Percentiles rank a stretch among this genome's conserved stretches.
Conservation (phyloP, 1,140 invertebrate species). For the Drosophila serrata region DNA sequence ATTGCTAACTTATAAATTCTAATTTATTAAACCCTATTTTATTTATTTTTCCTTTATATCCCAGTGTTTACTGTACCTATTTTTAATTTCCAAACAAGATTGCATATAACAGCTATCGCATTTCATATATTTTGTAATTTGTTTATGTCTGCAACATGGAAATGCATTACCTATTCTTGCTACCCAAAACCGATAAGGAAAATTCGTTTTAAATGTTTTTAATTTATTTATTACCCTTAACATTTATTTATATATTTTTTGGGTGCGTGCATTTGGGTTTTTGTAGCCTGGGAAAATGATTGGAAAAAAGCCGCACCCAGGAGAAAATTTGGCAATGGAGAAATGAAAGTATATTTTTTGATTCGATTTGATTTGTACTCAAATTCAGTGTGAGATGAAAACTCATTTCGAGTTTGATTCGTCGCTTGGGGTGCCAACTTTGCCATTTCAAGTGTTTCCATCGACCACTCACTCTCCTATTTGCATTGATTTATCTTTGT, state of each 20-base stretch:
- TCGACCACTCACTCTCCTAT: constrained; percentile 31
- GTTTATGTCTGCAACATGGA: constrained; percentile 25
- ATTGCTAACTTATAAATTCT: no score
- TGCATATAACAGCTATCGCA: constrained; percentile 26
- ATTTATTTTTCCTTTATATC: not conserved
- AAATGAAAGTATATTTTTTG: constrained; percentile 59
- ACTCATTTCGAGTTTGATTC: constrained; percentile 38
- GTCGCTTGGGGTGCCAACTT: constrained; percentile 54
- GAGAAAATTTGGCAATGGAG: constrained; percentile 19
- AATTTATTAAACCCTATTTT: not conserved
- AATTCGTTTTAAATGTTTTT: constrained; percentile 57
- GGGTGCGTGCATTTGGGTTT: not conserved
- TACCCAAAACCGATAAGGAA: constrained; percentile 41
- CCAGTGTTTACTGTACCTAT: constrained; percentile 1
- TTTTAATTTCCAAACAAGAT: constrained; percentile 33
- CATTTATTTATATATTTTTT: not conserved
- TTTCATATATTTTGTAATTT: constrained; percentile 43
- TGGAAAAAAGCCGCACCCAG: constrained; percentile 32
- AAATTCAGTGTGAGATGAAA: constrained; percentile 26
- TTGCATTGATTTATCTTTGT: constrained; percentile 72
- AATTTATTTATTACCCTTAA: constrained; percentile 27
- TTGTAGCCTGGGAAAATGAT: constrained; percentile 15
- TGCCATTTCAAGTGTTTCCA: constrained; percentile 53
- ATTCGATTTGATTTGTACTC: constrained; percentile 23
- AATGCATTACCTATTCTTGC: constrained; percentile 19